A percentile compares a stretch with the other conserved stretches of the same genome.
Evolutionary conservation across 1,140 invertebrate species (phyloP).

Genomic region (Orchesella cincta): DNA sequence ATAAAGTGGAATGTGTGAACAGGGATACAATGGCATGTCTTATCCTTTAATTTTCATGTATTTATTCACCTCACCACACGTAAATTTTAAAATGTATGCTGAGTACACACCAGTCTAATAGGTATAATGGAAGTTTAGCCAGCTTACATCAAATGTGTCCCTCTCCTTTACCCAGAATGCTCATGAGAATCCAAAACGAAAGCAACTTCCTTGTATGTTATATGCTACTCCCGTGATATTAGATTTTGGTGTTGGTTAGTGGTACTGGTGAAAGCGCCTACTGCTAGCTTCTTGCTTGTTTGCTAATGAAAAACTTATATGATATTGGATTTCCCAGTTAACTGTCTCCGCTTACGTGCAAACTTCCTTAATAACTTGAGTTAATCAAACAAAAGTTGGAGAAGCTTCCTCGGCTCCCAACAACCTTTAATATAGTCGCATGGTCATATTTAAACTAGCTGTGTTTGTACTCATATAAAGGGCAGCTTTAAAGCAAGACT

Average conservation of each 20-base stretch:
- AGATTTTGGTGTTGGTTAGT: too few relatives aligned
- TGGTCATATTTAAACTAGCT: background rate
- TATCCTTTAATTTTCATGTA: conserved; percentile 18
- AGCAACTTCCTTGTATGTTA: too few relatives aligned
- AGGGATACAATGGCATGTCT: background rate
- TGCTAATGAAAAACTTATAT: conserved; percentile 4
- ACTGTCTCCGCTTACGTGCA: conserved; percentile 12
- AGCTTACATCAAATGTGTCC: too few relatives aligned
- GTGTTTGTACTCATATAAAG: background rate
- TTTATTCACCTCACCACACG: background rate
- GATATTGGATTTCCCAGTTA: conserved; percentile 4
- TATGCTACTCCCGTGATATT: too few relatives aligned
- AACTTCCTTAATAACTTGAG: conserved; percentile 21
- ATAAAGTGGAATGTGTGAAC: too few relatives aligned
- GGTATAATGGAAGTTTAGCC: too few relatives aligned
- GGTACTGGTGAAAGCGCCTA: background rate
- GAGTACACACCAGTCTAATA: too few relatives aligned
- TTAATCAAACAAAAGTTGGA: background rate
- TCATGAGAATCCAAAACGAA: too few relatives aligned
- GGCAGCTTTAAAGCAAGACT: background rate
- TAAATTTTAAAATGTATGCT: background rate
- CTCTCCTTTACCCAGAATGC: too few relatives aligned
- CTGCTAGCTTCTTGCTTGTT: background rate
- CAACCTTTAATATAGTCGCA: background rate
- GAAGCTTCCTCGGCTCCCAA: background rate